phyloP scores from a whole-genome alignment of 2,113 vertebrate species.

The Osmerus mordax region DNA sequence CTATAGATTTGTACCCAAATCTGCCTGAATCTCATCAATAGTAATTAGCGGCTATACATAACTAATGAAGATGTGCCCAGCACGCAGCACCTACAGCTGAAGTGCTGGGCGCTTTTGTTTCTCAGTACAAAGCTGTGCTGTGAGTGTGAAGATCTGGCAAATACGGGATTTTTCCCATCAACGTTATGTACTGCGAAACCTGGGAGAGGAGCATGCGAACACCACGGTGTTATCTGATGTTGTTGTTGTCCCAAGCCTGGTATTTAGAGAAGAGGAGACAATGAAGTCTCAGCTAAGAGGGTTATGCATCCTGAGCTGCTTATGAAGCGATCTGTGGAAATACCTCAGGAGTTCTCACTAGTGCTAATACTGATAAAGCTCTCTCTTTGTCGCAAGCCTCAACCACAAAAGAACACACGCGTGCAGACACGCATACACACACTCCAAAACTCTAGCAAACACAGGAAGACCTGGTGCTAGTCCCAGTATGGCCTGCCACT shows the following conservation, averaged over 20 bases:
- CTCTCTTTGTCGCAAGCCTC: slow-evolving; percentile 23
- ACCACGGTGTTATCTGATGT: neutral
- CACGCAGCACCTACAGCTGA: slow-evolving; percentile 61
- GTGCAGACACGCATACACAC: no score
- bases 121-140: slow-evolving; percentile 35
- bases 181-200: neutral
- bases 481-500: slow-evolving; percentile 69
- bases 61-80: slow-evolving; percentile 70
- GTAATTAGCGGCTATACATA: slow-evolving; percentile 76
- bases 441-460: slow-evolving; percentile 13
- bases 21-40: slow-evolving; percentile 70
- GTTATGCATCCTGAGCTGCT: neutral
- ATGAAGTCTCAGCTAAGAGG: no score
- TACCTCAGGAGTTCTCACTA: slow-evolving; percentile 1
- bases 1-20: slow-evolving; percentile 75
- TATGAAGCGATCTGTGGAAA: slow-evolving; percentile 1
- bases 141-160: neutral
- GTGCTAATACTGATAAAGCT: slow-evolving; percentile 17
- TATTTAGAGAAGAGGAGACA: no score
- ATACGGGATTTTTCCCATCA: neutral
- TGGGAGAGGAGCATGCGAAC: neutral
- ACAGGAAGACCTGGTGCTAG: slow-evolving; percentile 33
- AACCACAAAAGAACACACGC: neutral
- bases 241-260: no score
- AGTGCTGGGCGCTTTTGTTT: slow-evolving; percentile 49